Evolutionary conservation across 2,113 vertebrate species (phyloP), one percentile per base, ranked within the genome.

Genomic region (Trochalopteron elliotii): DNA sequence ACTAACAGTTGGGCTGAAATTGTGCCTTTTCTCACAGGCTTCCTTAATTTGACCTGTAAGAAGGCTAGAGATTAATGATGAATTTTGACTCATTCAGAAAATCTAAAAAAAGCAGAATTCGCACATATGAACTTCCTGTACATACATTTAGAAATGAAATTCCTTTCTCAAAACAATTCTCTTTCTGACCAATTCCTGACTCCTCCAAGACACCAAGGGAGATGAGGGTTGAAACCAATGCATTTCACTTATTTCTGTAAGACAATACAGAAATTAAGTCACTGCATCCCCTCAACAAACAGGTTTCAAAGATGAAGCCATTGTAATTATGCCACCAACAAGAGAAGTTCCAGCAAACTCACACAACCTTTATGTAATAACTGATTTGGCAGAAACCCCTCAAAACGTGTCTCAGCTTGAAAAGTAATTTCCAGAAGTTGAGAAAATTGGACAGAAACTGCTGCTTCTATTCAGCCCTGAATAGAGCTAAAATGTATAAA

Each of bases 401-500:
- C 47, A 67, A 78, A 94, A 83, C 11, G 25, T 13, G 63, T 42
- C 39, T 39, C 33, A 70, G 33, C 33, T 83, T 81, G 77, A 89
- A 92, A 94, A 92, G 86, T 49, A 81, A 91, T 93, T 84, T 83
- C 69, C 76, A 81, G 64, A 92, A 74, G 52, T 77, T 8, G 17
- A 72, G 89, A 70, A 93, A 96, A 94, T 67, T 45, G 82, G 84
- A 78, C 27, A 82, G 78, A 83, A 83, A 78, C 22, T 78, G 30
- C 64, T 70, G 42, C 60, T 78, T 89, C 76, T 83, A 40, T 84
- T 92, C 86, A 93, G 42, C 33, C 71, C 52, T 87, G 80, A 94
- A 91, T 52, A 89, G 55, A 94, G 17, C n/a, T 47, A 50, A 90
- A 94, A 89, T 49, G 39, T 70, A 71, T 96, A 92, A 96, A 87